Evolutionary conservation across 2,888 invertebrate species (phyloP).

Genomic region (Tenthredo distinguenda): DNA sequence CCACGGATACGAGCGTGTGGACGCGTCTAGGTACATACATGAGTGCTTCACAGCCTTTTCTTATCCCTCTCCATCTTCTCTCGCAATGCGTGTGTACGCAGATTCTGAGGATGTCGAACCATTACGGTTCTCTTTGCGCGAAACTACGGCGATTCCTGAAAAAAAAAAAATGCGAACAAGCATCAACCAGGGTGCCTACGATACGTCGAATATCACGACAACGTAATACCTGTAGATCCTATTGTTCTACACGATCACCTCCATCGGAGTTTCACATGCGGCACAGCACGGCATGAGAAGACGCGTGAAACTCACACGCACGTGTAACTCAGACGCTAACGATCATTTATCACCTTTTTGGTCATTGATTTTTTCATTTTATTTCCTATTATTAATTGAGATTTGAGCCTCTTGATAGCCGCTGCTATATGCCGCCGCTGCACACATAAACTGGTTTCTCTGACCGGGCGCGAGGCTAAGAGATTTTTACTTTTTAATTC

Average conservation of each 20-base stretch:
- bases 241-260: conserved; percentile 3
- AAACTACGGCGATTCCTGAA: background rate
- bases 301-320: conserved; percentile 31
- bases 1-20: background rate
- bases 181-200: background rate
- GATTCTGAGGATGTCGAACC: background rate
- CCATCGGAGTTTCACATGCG: background rate
- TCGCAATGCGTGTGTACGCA: background rate
- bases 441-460: conserved; percentile 36
- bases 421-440: conserved; percentile 26
- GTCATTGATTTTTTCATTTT: conserved; percentile 50
- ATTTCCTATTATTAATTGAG: conserved; percentile 50
- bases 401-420: conserved; percentile 49
- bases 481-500: conserved; percentile 49
- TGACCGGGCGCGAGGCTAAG: conserved; percentile 21
- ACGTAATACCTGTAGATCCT: background rate
- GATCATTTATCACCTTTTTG: conserved; percentile 52
- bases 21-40: background rate
- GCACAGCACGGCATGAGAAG: background rate
- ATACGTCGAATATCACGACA: background rate
- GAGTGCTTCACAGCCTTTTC: background rate
- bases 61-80: background rate
- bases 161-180: background rate
- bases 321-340: conserved; percentile 46
- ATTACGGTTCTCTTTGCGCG: background rate